These are phyloP conservation scores for Parapsyche elsis DNA, from an alignment of 1,140 invertebrate genomes.

Conservation along the genomic window DNA sequence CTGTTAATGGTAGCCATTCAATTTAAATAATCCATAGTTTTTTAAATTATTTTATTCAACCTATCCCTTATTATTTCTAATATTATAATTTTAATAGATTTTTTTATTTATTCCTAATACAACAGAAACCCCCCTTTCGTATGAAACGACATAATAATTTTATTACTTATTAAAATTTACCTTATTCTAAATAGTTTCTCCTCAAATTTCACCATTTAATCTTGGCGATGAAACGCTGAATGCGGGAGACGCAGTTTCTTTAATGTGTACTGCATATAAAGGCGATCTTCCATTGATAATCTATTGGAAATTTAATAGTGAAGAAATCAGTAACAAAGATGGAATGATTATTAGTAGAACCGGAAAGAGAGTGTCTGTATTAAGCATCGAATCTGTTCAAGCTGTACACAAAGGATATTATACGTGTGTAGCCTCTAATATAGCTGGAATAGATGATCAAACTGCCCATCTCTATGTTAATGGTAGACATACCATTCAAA, in stretches of 20 bases:
- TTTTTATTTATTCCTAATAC: conserved; percentile 61
- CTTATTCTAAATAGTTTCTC: conserved; percentile 51
- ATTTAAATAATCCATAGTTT: background rate
- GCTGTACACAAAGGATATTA: conserved; percentile 76
- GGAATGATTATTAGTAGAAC: conserved; percentile 69
- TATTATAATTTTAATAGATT: background rate
- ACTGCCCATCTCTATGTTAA: background rate
- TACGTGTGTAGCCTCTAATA: conserved; percentile 70
- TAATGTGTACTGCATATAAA: conserved; percentile 72
- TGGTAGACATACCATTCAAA: background rate
- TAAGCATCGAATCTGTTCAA: conserved; percentile 74
- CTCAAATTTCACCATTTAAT: conserved; percentile 70
- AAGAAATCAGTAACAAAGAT: conserved; percentile 61
- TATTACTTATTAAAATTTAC: no score
- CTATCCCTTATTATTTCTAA: background rate
- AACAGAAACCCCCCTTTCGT: conserved; percentile 70
- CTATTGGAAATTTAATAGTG: conserved; percentile 79
- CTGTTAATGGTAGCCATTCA: conserved; percentile 66
- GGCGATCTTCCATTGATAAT: conserved; percentile 81
- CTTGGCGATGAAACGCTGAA: conserved; percentile 72
- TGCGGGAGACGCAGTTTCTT: conserved; percentile 72
- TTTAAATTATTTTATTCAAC: background rate
- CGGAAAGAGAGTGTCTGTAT: conserved; percentile 73
- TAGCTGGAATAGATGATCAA: background rate
- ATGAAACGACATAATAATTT: conserved; percentile 68